phyloP scores from a whole-genome alignment of 2,113 vertebrate species.

The Notothenia coriiceps region DNA sequence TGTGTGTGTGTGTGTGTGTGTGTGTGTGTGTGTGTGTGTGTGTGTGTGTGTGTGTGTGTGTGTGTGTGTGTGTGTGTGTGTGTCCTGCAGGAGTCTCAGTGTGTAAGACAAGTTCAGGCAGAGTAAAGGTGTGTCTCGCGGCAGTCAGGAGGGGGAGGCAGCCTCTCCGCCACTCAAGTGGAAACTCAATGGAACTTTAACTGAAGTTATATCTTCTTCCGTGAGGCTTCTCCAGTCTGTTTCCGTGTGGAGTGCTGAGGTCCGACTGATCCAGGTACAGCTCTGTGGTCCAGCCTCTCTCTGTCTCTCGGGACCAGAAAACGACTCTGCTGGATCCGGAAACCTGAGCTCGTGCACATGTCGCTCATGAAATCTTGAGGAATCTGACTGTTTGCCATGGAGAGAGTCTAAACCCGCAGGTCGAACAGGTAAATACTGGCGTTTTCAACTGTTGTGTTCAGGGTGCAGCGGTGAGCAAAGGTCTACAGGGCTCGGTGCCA shows the following conservation, averaged over 20 bases:
- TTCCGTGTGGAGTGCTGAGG: background rate
- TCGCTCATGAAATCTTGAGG: background rate
- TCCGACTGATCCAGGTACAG: background rate
- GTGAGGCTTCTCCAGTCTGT: background rate
- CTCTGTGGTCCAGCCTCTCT: background rate
- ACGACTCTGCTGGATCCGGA: background rate
- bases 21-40: background rate
- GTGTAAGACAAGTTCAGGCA: constrained; percentile 52
- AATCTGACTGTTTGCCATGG: background rate
- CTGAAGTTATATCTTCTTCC: background rate
- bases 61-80: background rate
- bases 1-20: background rate
- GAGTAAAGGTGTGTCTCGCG: constrained; percentile 75
- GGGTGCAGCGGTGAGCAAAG: background rate
- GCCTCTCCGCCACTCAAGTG: background rate
- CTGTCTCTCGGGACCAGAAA: background rate
- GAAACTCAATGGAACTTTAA: constrained; percentile 13
- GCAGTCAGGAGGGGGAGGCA: constrained; percentile 24
- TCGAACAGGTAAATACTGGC: constrained; percentile 9
- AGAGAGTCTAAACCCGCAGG: background rate
- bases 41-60: background rate
- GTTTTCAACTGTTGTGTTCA: background rate
- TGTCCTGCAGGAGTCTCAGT: background rate
- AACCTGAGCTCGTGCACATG: background rate
- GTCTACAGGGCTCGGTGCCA: no score